Evolutionary conservation across 2,888 invertebrate genomes (phyloP), one percentile per base, ranked within the genome.

Genomic region (Drosophila cognata): DNA sequence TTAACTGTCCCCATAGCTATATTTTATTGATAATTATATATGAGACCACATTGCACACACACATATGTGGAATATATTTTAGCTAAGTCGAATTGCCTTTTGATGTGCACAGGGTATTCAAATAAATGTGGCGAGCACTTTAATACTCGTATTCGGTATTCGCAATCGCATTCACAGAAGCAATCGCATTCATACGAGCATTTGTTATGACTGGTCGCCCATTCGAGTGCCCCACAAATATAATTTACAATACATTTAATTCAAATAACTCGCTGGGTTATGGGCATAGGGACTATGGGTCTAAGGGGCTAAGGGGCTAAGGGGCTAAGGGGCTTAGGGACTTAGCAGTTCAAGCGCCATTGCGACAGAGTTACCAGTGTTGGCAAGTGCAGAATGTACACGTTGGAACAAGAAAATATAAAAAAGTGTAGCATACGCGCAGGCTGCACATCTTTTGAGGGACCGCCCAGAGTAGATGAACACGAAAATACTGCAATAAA

Each of bases 241-340:
- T 88, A 81, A 70, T 80, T 81, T 71, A 75, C 84, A 84, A 84
- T 83, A 75, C 89, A 83, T 81, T 84, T 81, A 62, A 89, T 81
- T 66, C 87, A 58, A 80, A 86, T 75, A 70, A 73, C 78, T 86
- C 51, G 74, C 46, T 58, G 66, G 62, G 56, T 50, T 67, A 58
- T 71, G 62, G 53, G 38, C 16, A 21, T 29, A 36, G n/a, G 11
- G 43, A 11, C 6, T n/a, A 6, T 4, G 8, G 57, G 36, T 25
- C 35, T 36, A 11, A 33, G 8, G 5, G 41, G 11, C 2, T n/a
- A 11, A 8, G 21, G 57, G 36, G 35, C 35, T n/a, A 18, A 33
- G 13, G 62, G 71, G 63, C 51, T 38, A 21, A 38, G 11, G 43
- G 52, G 28, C 38, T 29, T 38, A 36, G 25, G 8, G 46, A 21